Evolutionary conservation across 2,888 invertebrate genomes (phyloP).

Genomic region (Cinara cedri): DNA sequence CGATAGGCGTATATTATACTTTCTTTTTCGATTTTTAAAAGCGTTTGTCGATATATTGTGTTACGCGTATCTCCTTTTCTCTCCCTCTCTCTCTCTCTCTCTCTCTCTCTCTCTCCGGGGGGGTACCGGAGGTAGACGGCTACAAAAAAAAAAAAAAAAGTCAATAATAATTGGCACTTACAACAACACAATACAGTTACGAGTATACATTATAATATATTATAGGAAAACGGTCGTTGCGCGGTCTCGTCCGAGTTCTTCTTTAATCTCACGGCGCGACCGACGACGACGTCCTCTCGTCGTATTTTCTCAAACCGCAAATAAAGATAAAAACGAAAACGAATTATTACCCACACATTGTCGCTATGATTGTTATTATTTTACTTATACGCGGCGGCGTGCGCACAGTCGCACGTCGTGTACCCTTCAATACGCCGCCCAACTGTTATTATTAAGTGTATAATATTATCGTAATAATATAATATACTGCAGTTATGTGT

Average conservation of each 20-base stretch:
- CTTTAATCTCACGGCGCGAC: slow-evolving; percentile 37
- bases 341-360: neutral
- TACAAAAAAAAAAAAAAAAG: neutral
- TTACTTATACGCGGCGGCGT: neutral
- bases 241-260: slow-evolving; percentile 24
- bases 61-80: too few species aligned
- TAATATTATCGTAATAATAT: too few species aligned
- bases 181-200: too few species aligned
- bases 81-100: too few species aligned
- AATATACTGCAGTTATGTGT: too few species aligned
- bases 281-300: neutral
- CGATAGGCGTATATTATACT: neutral
- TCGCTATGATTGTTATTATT: neutral
- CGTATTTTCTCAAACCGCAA: slow-evolving; percentile 37
- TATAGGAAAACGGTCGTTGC: slow-evolving; percentile 5
- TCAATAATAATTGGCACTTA: neutral
- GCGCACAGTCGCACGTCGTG: neutral
- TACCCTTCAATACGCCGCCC: slow-evolving; percentile 1
- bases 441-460: neutral
- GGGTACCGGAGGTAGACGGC: neutral
- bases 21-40: neutral
- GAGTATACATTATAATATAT: neutral
- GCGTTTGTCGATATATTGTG: too few species aligned
- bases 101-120: too few species aligned
- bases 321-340: slow-evolving; percentile 34